Conservation (phyloP, 2,113 vertebrate genomes). For the Trematocara nigrifrons region DNA sequence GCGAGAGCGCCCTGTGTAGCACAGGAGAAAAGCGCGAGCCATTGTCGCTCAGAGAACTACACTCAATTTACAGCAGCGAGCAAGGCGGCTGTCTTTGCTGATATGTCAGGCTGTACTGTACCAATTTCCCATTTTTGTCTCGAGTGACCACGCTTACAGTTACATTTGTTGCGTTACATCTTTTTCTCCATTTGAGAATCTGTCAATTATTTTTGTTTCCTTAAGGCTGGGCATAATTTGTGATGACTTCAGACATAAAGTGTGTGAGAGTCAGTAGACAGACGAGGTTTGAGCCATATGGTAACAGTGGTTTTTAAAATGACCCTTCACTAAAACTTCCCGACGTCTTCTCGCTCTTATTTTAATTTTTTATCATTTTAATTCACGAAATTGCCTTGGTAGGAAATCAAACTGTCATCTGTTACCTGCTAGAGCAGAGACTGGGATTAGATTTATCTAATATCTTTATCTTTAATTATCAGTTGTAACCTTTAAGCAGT, state of each 20-base stretch:
- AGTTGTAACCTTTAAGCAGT: not conserved
- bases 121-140: constrained; percentile 19
- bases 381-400: not conserved
- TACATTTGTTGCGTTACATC: not conserved
- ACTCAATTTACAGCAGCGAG: constrained; percentile 19
- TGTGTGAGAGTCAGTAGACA: not conserved
- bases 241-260: not conserved
- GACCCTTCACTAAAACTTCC: not conserved
- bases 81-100: not conserved
- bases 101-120: constrained; percentile 1
- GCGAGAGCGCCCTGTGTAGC: not conserved
- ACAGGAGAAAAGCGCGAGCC: constrained; percentile 9
- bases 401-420: not conserved
- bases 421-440: not conserved
- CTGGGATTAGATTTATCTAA: not conserved
- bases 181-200: constrained; percentile 25
- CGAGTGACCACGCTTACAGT: constrained; percentile 6
- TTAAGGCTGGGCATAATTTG: not conserved
- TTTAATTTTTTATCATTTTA: not conserved
- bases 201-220: constrained; percentile 29
- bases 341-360: not conserved
- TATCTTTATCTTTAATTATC: not conserved
- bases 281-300: not conserved
- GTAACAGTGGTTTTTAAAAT: not conserved
- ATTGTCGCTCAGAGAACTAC: not conserved